phyloP scores from a whole-genome alignment of 92 coral and sea anemone genomes.

The Scolanthus callimorphus region DNA sequence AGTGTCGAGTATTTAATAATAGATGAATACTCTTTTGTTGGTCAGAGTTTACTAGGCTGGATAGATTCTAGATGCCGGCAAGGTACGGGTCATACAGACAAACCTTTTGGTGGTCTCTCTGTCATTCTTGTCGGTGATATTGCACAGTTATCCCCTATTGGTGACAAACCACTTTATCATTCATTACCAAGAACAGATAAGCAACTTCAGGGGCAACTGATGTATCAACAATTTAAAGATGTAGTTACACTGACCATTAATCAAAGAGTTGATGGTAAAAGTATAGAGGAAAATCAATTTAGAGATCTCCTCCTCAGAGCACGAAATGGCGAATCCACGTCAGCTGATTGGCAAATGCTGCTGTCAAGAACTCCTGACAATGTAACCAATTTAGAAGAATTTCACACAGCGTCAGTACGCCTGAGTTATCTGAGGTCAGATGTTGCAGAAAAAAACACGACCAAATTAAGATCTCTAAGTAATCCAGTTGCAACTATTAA shows the following conservation, averaged over 20 bases:
- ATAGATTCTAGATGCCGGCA: constrained; percentile 40
- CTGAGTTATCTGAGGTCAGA: constrained; percentile 27
- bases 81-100: constrained; percentile 39
- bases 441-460: constrained; percentile 56
- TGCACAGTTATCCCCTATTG: constrained; percentile 63
- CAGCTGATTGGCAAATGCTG: constrained; percentile 45
- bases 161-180: constrained; percentile 57
- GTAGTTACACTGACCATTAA: constrained; percentile 53
- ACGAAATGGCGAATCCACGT: constrained; percentile 60
- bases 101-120: constrained; percentile 49
- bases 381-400: constrained; percentile 27
- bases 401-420: constrained; percentile 25
- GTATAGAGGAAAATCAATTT: constrained; percentile 21
- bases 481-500: not conserved
- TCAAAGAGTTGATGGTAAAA: constrained; percentile 61
- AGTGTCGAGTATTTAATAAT: constrained; percentile 46
- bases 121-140: constrained; percentile 56
- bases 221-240: constrained; percentile 56
- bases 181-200: constrained; percentile 46
- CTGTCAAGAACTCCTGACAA: constrained; percentile 41
- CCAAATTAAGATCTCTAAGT: not conserved
- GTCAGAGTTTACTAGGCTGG: constrained; percentile 36
- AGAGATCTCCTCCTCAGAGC: constrained; percentile 51
- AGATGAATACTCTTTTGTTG: constrained; percentile 61
- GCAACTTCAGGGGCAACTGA: constrained; percentile 41